Evolutionary conservation across 1,140 invertebrate species (phyloP), one percentile per base, ranked within the genome.

Genomic region (honey bee (Apis mellifera)): DNA sequence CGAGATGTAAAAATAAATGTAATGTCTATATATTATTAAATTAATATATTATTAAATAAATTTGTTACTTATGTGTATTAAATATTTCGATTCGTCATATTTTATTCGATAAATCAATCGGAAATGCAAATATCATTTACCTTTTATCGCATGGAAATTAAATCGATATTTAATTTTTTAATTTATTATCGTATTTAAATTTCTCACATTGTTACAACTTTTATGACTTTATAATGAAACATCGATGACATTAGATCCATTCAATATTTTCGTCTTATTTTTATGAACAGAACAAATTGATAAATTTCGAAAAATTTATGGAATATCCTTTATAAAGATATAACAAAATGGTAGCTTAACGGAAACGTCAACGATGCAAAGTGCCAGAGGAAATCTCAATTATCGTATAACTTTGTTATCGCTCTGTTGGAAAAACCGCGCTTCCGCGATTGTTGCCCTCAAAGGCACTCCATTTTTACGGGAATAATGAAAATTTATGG

Each of bases 391-490:
- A 50, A 69, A 48, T 69, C 65, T 50, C 66, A 69, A 52, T 69
- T 69, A 42, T n/a, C 42, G 48, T 50, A n/a, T 52, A 69, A 69
- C 48, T 69, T 69, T 50, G 66, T 69, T 69, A 69, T 52, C 66
- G 66, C 9, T 48, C 42, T 13, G 65, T 48, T 32, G 19, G n/a
- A n/a, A 68, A 68, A 68, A 48, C 32, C 11, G 65, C 21, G 21
- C 66, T 69, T 50, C n/a, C n/a, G 7, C 48, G 12, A 69, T 52
- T 69, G 48, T 42, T 17, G 4, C n/a, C 48, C 5, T 50, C 21
- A 23, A 48, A 23, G n/a, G 21, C 9, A 23, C 17, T 26, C 50
- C 5, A 23, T 71, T 78, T 60, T 50, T 42, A 26, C 26, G 60
- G n/a, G 52, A 52, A 23, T 70, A 70, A 54, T 19, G 23, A 5